Base-by-base conservation (phyloP, 30 jellyfish, hydroid and myxozoan genomes). In the Rhopilema esculentum region DNA sequence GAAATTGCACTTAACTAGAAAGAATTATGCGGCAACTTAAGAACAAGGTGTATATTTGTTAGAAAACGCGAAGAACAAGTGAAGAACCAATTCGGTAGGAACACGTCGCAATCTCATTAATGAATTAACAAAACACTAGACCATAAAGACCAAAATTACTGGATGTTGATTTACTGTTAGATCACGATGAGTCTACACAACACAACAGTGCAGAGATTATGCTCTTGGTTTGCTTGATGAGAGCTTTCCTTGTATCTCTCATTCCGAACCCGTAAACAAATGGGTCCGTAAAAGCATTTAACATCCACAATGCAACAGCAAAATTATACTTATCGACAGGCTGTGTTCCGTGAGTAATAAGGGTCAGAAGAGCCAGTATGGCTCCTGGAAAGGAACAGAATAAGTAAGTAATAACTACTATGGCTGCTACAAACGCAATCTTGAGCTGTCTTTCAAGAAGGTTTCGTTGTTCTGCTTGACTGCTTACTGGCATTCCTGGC, bases 191-290 rank as follows among this genome's bases (percentile, higher is more conserved):
- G n/a, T n/a, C n/a, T n/a, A n/a, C n/a, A n/a, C n/a, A n/a, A n/a
- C n/a, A n/a, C n/a, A n/a, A n/a, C n/a, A n/a, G n/a, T n/a, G n/a
- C n/a, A n/a, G n/a, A 40, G 57, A 40, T 2, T 12, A 40, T 6
- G 6, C 57, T 40, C 12, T 40, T 40, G 12, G 57, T 12, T 40
- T 40, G 57, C 57, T 40, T 40, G 6, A 40, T 2, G n/a, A 63
- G 6, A 1, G 6, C 27, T 63, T 24, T 63, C 29, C 72, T 63
- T n/a, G 72, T 63, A 63, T 63, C 72, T 19, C 8, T 24, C 27
- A 63, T 24, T 7, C 72, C 72, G 72, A 63, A 19, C 8, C 72
- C 72, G 72, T 63, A 63, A 19, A 63, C 29, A 24, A 63, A 63
- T 7, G 72, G 72, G 29, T 63, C 72, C 27, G 72, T 24, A n/a